Evolutionary conservation across 2,888 invertebrate genomes (phyloP), one percentile per base, ranked within the genome.

Genomic region (Brassicogethes aeneus): DNA sequence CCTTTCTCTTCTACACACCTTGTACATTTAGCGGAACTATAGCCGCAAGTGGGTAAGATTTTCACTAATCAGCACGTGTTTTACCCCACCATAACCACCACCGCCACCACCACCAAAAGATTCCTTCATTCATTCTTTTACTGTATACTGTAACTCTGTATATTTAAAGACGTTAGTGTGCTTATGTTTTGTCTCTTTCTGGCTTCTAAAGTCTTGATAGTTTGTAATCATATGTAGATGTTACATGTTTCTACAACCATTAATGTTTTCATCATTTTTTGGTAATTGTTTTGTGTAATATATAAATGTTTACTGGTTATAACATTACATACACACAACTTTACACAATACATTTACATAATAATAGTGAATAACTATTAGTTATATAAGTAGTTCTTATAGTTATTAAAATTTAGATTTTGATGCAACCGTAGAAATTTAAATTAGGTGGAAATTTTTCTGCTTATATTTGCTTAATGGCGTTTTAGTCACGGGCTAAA

Each of bases 11-110:
- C 56, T 57, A 57, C 55, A 58, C 59, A 54, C 56, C 57, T 54
- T 52, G 53, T 52, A 55, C 59, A 55, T 56, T 54, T 60, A 64
- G 63, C 61, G 62, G 65, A 65, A 52, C 58, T 63, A 54, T 63
- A 65, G 59, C 61, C 60, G 60, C 60, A 54, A 45, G 52, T 57
- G 54, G 65, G 65, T 65, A 64, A 65, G 64, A 57, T 52, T 55
- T 56, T 51, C 54, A 55, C 51, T 54, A 52, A 51, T 55, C 50
- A 54, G 52, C 50, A 53, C 53, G 51, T 48, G 41, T 44, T 47
- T 46, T 30, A 15, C 29, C 15, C 37, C n/a, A n/a, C 36, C 36
- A 17, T n/a, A n/a, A n/a, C n/a, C n/a, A n/a, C n/a, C n/a, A n/a
- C n/a, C n/a, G n/a, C n/a, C n/a, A n/a, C 40, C 40, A 40, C 40